Evolutionary conservation across 2,113 vertebrate genomes (phyloP).

Genomic region (Xiphorhynchus elegans): DNA sequence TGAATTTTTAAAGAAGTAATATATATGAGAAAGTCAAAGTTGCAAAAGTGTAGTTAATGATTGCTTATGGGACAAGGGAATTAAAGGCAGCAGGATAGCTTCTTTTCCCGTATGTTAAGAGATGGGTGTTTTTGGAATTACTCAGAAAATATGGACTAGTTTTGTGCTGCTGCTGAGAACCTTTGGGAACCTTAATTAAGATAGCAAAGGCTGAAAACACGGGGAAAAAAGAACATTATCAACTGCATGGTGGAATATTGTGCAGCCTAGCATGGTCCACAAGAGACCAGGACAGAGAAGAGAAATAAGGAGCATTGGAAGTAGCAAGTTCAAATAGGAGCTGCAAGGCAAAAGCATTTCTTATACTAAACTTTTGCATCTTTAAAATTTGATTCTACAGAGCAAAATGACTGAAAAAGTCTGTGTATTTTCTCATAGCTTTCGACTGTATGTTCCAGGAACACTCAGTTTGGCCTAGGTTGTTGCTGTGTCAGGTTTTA

Average conservation of each 20-base stretch:
- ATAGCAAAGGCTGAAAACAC: background rate
- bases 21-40: background rate
- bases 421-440: background rate
- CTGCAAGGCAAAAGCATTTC: background rate
- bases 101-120: background rate
- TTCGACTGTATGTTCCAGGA: background rate
- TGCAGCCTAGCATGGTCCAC: background rate
- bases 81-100: background rate
- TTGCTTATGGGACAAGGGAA: background rate
- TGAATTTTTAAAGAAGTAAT: constrained; percentile 10
- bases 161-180: background rate
- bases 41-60: background rate
- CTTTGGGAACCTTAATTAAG: background rate
- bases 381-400: background rate
- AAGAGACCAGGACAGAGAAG: background rate
- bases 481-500: background rate
- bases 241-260: background rate
- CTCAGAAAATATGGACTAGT: background rate
- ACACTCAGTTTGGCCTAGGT: background rate
- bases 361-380: background rate
- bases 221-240: background rate
- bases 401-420: background rate
- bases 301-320: background rate
- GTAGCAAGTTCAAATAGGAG: background rate
- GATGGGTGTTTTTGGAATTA: background rate